Evolutionary conservation across 2,797 vertebrate genomes (phyloP), one percentile per base, ranked within the genome.

Genomic region (Schizopygopsis malacanthus): DNA sequence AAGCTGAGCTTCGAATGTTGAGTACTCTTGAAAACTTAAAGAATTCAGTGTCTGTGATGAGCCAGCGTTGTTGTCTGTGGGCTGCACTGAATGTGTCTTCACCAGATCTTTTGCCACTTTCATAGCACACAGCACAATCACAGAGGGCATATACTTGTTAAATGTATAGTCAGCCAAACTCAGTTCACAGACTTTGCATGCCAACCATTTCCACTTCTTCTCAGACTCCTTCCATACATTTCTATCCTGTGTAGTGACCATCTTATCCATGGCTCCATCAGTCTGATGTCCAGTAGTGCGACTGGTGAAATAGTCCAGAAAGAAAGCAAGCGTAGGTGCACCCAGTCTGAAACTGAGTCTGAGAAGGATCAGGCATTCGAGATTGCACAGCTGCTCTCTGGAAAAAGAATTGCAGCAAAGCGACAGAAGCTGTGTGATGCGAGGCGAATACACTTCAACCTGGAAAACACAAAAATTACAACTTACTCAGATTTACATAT

Each of bases 101-200:
- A 97, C 89, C 78, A 98, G 89, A 28, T 94, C 94, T n/a, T 94
- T 92, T 0, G 97, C 96, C 47, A 98, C 85, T 4, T 87, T 93
- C 85, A 98, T 91, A 37, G 97, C 96, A 85, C 96, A 95, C 63
- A 93, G 86, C 10, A 97, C 97, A 84, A 97, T 94, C 81, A 98
- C 92, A 18, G 98, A 99, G 0, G 98, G 97, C 0, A 93, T 71
- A 85, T 97, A 98, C 28, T 92, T 93, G 90, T 93, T 95, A 91
- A 99, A 99, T 22, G 97, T 89, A 4, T 98, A 98, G 91, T 99
- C 98, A 0, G 98, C 97, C 72, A 99, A 90, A 89, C 96, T 98
- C 88, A 99, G 92, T 93, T 97, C 96, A 0, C 97, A 96, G 52
- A 99, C 87, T 18, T 93, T 94, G 13, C 63, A 93, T 0, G 97